These are phyloP conservation scores for Eupeodes latifasciatus DNA, from an alignment of 2,888 invertebrate genomes.

Conservation along the genomic window DNA sequence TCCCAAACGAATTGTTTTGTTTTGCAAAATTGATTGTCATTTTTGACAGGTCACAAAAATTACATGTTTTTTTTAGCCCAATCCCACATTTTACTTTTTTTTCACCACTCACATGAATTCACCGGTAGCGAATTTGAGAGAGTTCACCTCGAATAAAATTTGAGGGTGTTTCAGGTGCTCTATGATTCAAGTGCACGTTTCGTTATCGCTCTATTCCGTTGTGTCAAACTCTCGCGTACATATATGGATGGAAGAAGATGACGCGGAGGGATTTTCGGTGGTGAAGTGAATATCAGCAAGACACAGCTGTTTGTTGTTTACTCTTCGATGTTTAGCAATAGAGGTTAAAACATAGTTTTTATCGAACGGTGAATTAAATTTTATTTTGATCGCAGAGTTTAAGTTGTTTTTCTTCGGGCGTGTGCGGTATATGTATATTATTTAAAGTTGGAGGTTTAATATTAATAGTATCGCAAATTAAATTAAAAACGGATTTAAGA, in stretches of 20 bases:
- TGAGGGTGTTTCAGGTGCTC: too few species aligned
- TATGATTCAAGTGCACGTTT: background rate
- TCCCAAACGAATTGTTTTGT: too few species aligned
- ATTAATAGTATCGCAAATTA: background rate
- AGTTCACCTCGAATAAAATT: too few species aligned
- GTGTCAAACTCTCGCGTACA: background rate
- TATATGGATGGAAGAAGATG: conserved; percentile 6
- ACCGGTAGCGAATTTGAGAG: too few species aligned
- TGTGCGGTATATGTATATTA: background rate
- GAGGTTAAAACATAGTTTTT: background rate
- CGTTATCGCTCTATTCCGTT: background rate
- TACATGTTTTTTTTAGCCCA: too few species aligned
- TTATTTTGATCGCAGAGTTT: background rate
- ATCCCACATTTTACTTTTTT: too few species aligned
- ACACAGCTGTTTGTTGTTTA: background rate
- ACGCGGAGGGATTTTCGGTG: background rate
- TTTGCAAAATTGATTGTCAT: too few species aligned
- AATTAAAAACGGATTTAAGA: background rate
- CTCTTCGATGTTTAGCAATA: background rate
- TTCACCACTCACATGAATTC: too few species aligned
- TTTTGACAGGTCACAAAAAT: too few species aligned
- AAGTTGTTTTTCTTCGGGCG: background rate
- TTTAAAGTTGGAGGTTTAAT: background rate
- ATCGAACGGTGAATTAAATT: background rate
- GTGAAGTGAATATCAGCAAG: background rate